Base-by-base conservation (phyloP, 2,797 vertebrate genomes). In the Melanogrammus aeglefinus region DNA sequence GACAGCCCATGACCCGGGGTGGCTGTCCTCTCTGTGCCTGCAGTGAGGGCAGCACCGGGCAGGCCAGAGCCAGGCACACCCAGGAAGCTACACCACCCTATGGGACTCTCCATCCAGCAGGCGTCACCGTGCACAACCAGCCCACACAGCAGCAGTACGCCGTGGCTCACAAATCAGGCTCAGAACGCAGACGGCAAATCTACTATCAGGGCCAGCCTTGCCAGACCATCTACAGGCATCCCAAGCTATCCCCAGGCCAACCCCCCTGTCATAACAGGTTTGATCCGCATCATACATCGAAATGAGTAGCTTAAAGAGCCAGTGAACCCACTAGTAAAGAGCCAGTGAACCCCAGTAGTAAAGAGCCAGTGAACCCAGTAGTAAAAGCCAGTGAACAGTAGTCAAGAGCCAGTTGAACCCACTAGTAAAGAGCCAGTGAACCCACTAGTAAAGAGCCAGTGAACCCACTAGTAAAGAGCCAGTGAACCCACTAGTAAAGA, bases 141-240 rank as follows among this genome's bases (percentile, higher is more conserved):
- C 92, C 91, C 1, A 79, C 93, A 0, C 94, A 94, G 86, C 94
- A 94, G 86, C 96, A 95, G 84, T 99, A 98, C 36, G 94, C 96
- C 0, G 87, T 96, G 0, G 93, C 96, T 7, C 95, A n/a, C 94
- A 0, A 85, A 91, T n/a, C 93, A 86, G 73, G 84, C 93, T 35
- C 94, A 96, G 41, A n/a, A 89, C 94, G 2, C 95, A 97, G 70
- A 92, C 98, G 0, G 94, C 97, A 74, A n/a, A 96, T 99, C 75
- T 99, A 99, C 88, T 99, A 99, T 92, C 97, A 96, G 89, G 96
- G 97, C 63, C 97, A 99, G 90, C 92, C 97, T 0, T 99, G 98
- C 85, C 96, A 95, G 86, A 79, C 97, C 3, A 96, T 99, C 75
- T 99, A 99, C 27, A 97, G n/a, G 97, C 69, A 97, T 99, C 79